These are phyloP conservation scores for Anser brachyrhynchus DNA, from an alignment of 2,113 vertebrate species.

Conservation along the genomic window DNA sequence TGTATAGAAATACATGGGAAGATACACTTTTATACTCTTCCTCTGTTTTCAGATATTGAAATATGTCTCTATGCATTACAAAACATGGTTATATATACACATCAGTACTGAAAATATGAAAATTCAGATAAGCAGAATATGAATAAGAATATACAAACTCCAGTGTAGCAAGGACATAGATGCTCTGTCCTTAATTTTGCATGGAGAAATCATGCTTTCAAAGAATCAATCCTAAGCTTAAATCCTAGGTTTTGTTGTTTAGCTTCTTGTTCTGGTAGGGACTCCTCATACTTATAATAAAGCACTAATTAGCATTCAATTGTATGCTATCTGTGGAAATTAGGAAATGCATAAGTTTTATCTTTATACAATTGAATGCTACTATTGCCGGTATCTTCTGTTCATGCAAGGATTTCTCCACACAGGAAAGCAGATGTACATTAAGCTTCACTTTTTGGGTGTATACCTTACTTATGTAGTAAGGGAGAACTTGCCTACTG, in stretches of 20 bases:
- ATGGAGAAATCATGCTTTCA: not conserved
- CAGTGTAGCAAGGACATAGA: not conserved
- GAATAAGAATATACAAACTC: not conserved
- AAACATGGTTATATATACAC: not conserved
- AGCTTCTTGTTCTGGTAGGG: not conserved
- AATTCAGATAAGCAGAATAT: not conserved
- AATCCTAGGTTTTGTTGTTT: not conserved
- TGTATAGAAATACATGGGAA: not conserved
- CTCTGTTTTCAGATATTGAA: not conserved
- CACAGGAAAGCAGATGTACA: not conserved
- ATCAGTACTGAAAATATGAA: not conserved
- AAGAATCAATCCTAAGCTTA: not conserved
- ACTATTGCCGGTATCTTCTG: not conserved
- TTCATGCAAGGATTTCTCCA: not conserved
- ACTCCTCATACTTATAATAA: not conserved
- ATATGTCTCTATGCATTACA: not conserved
- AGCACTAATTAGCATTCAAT: not conserved
- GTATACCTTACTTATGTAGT: not conserved
- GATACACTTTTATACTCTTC: not conserved
- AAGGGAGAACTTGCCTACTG: not conserved
- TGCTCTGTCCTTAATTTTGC: not conserved
- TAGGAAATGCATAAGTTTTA: not conserved
- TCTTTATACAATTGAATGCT: not conserved
- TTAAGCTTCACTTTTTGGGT: not conserved
- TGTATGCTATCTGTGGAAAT: not conserved